Base-by-base conservation (phyloP, 1,140 invertebrate genomes). In the Parapsyche elsis region DNA sequence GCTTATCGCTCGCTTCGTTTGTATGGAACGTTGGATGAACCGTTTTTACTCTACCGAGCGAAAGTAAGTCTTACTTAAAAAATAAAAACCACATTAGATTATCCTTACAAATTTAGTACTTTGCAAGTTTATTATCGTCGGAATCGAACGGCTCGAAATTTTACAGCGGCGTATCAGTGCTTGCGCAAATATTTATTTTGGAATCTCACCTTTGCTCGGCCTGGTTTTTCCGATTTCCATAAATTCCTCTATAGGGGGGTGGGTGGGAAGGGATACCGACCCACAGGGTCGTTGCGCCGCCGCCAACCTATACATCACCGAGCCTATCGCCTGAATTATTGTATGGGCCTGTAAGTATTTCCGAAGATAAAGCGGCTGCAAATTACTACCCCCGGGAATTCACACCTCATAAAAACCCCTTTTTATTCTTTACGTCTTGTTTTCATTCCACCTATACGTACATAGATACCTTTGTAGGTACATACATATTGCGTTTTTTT, bases 311-410 rank as follows among this genome's bases (percentile, higher is more conserved):
- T 61, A 61, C 59, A 61, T 61, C 59, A 26, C 0, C 7, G 64
- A n/a, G 64, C 64, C 64, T 26, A 67, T 67, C 64, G 21, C 23
- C 24, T 26, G 64, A 26, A 67, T 67, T 67, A 26, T 67, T 26
- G 23, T 67, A 26, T 67, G 64, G 23, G 21, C 21, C 64, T 23
- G 64, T 67, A 24, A 23, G 64, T 67, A 67, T 67, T 67, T 67
- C 64, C 64, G 64, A 67, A 67, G 64, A 67, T 67, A 67, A 67
- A 67, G 64, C 64, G 64, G 64, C 64, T 67, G 64, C 64, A 67
- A 67, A 67, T 67, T 67, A 67, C 64, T 19, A 67, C 64, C 64
- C 64, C 64, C 23, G 64, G 24, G 64, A 67, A 24, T 67, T 67
- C 64, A 24, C 64, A 67, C 64, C 64, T 67, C 64, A 67, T 67